Percentiles rank a stretch among this genome's conserved stretches.
Evolutionary conservation across 2,888 invertebrate species (phyloP).

Genomic region (Ormyrus thymus): DNA sequence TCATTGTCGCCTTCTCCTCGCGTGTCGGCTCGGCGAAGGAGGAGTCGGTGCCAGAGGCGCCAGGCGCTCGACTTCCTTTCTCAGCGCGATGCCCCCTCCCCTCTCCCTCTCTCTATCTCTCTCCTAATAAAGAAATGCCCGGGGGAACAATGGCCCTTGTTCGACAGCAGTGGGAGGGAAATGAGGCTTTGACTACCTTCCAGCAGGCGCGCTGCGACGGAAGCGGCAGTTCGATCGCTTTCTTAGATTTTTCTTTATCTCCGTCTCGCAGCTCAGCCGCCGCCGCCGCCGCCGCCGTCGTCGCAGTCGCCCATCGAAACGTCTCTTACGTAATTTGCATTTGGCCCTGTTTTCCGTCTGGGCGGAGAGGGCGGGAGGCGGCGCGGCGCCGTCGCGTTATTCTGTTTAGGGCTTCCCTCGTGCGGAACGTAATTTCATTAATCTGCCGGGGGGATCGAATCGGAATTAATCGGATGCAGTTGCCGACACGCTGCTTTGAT

Average conservation of each 20-base stretch:
- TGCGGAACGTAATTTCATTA: slow-evolving; percentile 12
- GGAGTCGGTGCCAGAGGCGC: too few relatives aligned
- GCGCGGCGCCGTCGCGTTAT: too few relatives aligned
- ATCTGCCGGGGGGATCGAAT: background rate
- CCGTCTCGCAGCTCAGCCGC: background rate
- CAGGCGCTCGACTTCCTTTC: too few relatives aligned
- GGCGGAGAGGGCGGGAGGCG: too few relatives aligned
- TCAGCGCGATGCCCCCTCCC: too few relatives aligned
- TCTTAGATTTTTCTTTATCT: slow-evolving; percentile 24
- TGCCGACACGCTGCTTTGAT: too few relatives aligned
- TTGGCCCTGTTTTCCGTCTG: slow-evolving; percentile 19
- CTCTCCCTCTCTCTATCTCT: background rate
- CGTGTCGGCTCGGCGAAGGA: too few relatives aligned
- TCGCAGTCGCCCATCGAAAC: background rate
- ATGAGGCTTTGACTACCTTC: slow-evolving; percentile 35
- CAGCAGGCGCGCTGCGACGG: slow-evolving; percentile 6
- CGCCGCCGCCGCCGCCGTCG: slow-evolving; percentile 3
- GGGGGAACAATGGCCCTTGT: slow-evolving; percentile 39
- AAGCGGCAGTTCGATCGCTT: slow-evolving; percentile 28
- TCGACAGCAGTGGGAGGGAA: background rate
- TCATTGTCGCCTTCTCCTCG: too few relatives aligned
- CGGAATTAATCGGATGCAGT: background rate
- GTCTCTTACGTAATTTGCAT: slow-evolving; percentile 17
- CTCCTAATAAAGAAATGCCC: slow-evolving; percentile 45
- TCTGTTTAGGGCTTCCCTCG: background rate